phyloP scores from a whole-genome alignment of 2,888 invertebrate genomes.

The Chrysolina haemoptera region DNA sequence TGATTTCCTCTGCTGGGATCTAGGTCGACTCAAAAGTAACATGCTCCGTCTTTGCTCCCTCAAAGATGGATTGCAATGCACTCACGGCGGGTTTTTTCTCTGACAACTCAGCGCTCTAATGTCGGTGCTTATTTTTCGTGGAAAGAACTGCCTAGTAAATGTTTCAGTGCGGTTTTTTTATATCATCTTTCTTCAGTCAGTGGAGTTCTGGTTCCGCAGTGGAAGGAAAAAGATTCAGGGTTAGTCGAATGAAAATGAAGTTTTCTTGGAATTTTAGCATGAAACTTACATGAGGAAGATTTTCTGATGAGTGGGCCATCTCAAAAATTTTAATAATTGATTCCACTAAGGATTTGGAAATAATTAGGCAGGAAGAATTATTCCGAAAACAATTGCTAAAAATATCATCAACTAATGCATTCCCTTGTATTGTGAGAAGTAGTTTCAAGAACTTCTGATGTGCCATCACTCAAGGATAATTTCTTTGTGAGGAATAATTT shows the following conservation, averaged over 20 bases:
- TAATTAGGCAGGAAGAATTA: no score
- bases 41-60: not conserved
- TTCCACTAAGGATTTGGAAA: no score
- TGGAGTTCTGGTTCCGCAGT: not conserved
- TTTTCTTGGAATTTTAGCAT: no score
- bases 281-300: no score
- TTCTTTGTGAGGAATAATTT: no score
- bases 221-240: not conserved
- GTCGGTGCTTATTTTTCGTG: not conserved
- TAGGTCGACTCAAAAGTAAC: slow-evolving; percentile 33
- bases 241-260: not conserved
- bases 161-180: not conserved
- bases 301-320: no score
- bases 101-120: slow-evolving; percentile 14
- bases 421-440: no score
- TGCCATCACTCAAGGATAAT: no score
- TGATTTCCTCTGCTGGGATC: slow-evolving; percentile 34
- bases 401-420: no score
- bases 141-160: not conserved
- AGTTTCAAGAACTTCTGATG: no score
- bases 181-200: not conserved
- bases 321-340: no score
- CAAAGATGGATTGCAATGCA: slow-evolving; percentile 14
- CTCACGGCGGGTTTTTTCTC: not conserved
- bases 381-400: no score